Base-by-base conservation (phyloP, 2,113 vertebrate genomes). In the Thalassoma bifasciatum region DNA sequence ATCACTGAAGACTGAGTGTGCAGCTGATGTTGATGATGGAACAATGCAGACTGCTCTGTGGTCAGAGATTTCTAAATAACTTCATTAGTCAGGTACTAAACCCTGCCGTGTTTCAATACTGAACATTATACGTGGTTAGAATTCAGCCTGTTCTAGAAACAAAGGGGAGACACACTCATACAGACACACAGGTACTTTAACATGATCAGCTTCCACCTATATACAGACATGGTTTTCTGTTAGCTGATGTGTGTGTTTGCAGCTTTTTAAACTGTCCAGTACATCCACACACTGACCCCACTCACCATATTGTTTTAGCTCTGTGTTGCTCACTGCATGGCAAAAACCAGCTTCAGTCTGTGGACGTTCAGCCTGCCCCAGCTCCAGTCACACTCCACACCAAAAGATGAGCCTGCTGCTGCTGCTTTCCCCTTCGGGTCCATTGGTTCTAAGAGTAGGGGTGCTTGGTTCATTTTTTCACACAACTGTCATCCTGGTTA, bases 1-100 rank as follows among this genome's bases (percentile, higher is more conserved):
- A 52, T 42, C 1, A 63, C 42, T 73, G 72, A 61, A 66, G 58
- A 58, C 37, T 42, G 40, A 68, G n/a, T 59, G 58, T 21, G 46
- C n/a, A 51, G 78, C 74, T 76, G 40, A 66, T 81, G 80, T 49
- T 22, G 75, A 66, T 66, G 51, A 77, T 81, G 79, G 72, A 72
- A 69, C 62, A 37, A 54, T 22, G 13, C 40, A 34, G 52, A 26
- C 42, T 53, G 37, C n/a, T 79, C 71, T 23, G 53, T 8, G 37
- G 53, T 81, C 34, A 37, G 38, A 67, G 72, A n/a, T 52, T 56
- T 69, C 17, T 42, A n/a, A 53, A 36, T 47, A 13, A 10, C 30
- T 2, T 58, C 52, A 56, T 68, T 63, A 19, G 21, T 52, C 46
- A 74, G 37, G 16, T 63, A 38, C 42, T 49, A 13, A 53, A 40